phyloP scores from a whole-genome alignment of 2,888 invertebrate species.

The Drosophila subquinaria region DNA sequence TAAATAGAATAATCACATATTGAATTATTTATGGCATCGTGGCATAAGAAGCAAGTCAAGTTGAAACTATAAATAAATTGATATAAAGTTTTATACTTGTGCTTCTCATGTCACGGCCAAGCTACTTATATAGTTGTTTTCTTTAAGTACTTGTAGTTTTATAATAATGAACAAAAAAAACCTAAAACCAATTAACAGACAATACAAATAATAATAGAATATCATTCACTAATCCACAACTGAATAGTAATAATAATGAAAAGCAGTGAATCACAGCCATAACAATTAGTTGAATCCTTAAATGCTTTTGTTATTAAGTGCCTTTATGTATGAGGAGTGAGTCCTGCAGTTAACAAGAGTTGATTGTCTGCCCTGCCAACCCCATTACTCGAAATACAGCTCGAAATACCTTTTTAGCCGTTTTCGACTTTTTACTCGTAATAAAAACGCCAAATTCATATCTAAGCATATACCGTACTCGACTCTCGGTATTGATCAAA shows the following conservation, averaged over 20 bases:
- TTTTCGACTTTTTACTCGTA: slow-evolving; percentile 25
- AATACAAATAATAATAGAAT: slow-evolving; percentile 64
- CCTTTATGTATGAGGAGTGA: slow-evolving; percentile 60
- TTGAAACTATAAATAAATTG: slow-evolving; percentile 11
- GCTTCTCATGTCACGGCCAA: slow-evolving; percentile 17
- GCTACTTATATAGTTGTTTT: slow-evolving; percentile 63
- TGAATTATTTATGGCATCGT: slow-evolving; percentile 31
- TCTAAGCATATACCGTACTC: slow-evolving; percentile 39
- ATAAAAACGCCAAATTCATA: slow-evolving; percentile 23
- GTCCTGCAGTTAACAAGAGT: slow-evolving; percentile 63
- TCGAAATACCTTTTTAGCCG: slow-evolving; percentile 23
- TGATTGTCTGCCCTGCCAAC: slow-evolving; percentile 27
- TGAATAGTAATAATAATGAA: slow-evolving; percentile 1
- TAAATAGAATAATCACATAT: slow-evolving; percentile 32
- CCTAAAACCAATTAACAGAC: slow-evolving; percentile 71
- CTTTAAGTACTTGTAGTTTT: slow-evolving; percentile 62
- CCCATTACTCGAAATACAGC: slow-evolving; percentile 26
- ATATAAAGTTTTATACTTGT: slow-evolving; percentile 2
- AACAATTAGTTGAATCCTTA: slow-evolving; percentile 26
- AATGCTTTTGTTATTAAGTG: slow-evolving; percentile 55
- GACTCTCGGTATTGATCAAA: slow-evolving; percentile 27
- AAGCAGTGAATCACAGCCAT: slow-evolving; percentile 14
- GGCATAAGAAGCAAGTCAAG: slow-evolving; percentile 7
- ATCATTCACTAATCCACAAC: slow-evolving; percentile 50
- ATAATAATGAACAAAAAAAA: slow-evolving; percentile 49